phyloP scores from a whole-genome alignment of 2,888 invertebrate genomes.

The Yponomeuta cagnagella region DNA sequence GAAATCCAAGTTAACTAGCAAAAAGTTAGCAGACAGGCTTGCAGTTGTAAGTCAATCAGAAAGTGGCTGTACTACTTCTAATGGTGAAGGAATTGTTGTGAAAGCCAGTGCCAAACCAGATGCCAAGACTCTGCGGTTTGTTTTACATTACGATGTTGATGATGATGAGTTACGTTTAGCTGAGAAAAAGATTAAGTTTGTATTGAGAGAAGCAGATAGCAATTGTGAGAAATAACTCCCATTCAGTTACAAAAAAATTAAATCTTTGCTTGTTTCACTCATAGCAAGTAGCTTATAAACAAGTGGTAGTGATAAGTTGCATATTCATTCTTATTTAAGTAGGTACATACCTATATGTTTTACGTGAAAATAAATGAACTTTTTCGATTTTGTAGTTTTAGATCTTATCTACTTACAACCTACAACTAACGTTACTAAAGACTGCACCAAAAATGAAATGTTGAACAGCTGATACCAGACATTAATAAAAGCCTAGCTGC shows the following conservation, averaged over 20 bases:
- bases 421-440: too few species aligned
- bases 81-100: slow-evolving; percentile 49
- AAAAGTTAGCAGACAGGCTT: slow-evolving; percentile 72
- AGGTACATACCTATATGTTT: too few species aligned
- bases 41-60: slow-evolving; percentile 56
- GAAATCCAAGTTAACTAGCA: slow-evolving; percentile 58
- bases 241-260: neutral
- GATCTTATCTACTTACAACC: too few species aligned
- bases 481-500: too few species aligned
- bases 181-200: slow-evolving; percentile 75
- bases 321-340: too few species aligned
- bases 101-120: slow-evolving; percentile 69
- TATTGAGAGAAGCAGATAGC: slow-evolving; percentile 67
- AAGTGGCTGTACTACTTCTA: slow-evolving; percentile 50
- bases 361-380: too few species aligned
- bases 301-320: too few species aligned
- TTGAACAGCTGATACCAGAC: too few species aligned
- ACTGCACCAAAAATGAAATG: too few species aligned
- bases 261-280: neutral
- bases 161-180: slow-evolving; percentile 73
- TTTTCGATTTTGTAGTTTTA: too few species aligned
- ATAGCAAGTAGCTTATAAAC: too few species aligned
- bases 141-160: slow-evolving; percentile 78
- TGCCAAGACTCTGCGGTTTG: slow-evolving; percentile 71
- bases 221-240: neutral